phyloP scores from a whole-genome alignment of 2,797 vertebrate genomes.

The Harpagifer antarcticus region DNA sequence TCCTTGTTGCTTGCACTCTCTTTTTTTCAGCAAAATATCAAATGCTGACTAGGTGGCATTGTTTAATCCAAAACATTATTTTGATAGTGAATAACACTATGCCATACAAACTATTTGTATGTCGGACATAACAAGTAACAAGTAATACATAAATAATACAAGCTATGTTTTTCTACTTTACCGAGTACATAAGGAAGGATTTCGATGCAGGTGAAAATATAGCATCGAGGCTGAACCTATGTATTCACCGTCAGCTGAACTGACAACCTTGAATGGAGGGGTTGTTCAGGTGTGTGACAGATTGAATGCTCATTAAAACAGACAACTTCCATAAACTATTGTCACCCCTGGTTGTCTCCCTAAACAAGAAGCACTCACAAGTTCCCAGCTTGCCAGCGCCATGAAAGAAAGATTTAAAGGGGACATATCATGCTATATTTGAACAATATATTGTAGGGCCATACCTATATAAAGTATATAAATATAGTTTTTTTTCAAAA shows the following conservation, averaged over 20 bases:
- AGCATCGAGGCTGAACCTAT: neutral
- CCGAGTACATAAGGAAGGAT: too few relatives aligned
- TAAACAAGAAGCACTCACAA: neutral
- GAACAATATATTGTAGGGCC: too few relatives aligned
- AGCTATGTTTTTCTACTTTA: too few relatives aligned
- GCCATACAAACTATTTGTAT: neutral
- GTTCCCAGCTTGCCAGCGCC: neutral
- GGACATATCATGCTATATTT: too few relatives aligned
- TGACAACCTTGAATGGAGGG: constrained; percentile 13
- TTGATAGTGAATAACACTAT: neutral
- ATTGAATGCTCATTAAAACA: constrained; percentile 34
- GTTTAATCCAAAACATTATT: neutral
- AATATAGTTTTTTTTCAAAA: too few relatives aligned
- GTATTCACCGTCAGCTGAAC: constrained; percentile 1
- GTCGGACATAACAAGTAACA: neutral
- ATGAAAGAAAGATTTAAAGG: constrained; percentile 14
- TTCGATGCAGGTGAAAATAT: neutral
- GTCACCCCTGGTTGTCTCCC: constrained; percentile 30
- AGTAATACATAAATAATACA: too few relatives aligned
- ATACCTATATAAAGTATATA: too few relatives aligned
- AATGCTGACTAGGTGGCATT: neutral
- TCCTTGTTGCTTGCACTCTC: neutral
- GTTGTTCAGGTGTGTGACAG: constrained; percentile 39
- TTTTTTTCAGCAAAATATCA: neutral
- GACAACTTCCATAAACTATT: constrained; percentile 36